A percentile compares a stretch with the other conserved stretches of the same genome.
Evolutionary conservation across 2,888 invertebrate genomes (phyloP).

Genomic region (Eilema depressum): DNA sequence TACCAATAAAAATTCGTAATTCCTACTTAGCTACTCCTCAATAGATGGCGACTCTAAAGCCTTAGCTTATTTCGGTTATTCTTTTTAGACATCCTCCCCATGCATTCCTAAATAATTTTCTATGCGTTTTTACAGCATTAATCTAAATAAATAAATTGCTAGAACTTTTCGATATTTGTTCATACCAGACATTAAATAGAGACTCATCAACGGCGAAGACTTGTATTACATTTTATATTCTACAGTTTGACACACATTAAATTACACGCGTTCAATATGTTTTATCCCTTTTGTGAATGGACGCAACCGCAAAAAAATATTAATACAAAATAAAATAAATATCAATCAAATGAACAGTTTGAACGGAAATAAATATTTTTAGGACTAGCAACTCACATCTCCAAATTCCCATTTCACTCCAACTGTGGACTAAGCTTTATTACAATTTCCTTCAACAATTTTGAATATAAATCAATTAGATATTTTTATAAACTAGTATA

Average conservation of each 20-base stretch:
- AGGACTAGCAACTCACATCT: not conserved
- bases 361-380: not conserved
- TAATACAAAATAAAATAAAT: not conserved
- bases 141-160: conserved; percentile 43
- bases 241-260: not conserved
- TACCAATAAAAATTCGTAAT: not conserved
- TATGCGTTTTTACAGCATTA: conserved; percentile 51
- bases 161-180: conserved; percentile 41
- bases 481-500: not conserved
- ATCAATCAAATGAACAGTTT: too few species aligned
- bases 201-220: conserved; percentile 26
- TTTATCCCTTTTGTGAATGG: conserved; percentile 1
- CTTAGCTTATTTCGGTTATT: conserved; percentile 36
- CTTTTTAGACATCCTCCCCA: conserved; percentile 29
- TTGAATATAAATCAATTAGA: not conserved
- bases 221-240: not conserved
- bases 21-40: conserved; percentile 49
- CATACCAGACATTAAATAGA: conserved; percentile 35
- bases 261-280: not conserved
- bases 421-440: too few species aligned
- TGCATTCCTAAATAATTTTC: conserved; percentile 26
- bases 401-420: too few species aligned
- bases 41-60: conserved; percentile 51
- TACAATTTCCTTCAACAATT: not conserved
- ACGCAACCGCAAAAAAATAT: not conserved